Evolutionary conservation across 1,140 invertebrate species (phyloP), one percentile per base, ranked within the genome.

Genomic region (Druon quercuslanigerum): DNA sequence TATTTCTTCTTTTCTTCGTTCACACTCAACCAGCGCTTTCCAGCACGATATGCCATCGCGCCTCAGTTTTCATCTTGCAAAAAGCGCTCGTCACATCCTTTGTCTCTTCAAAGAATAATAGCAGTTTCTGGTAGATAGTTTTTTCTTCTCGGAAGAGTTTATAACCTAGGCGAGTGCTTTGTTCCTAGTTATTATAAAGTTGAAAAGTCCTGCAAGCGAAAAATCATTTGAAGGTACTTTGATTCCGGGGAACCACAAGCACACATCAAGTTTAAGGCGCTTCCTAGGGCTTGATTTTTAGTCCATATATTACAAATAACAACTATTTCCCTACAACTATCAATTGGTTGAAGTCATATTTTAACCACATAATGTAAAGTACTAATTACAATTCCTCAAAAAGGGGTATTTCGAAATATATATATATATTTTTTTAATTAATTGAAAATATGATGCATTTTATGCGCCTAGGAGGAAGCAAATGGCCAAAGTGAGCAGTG

Each of bases 81-180:
- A 50, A 50, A 50, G 70, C 19, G 40, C 7, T 71, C 19, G 50
- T 74, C 73, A 74, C 73, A 50, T 57, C 14, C 20, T 74, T 74
- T 56, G 73, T 74, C 13, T 74, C 25, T 13, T 40, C 20, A 16
- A 16, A n/a, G 25, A 66, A 66, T 40, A 40, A 33, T 9, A 40
- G 16, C 8, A 40, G 4, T 40, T 33, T 60, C 7, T 60, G 25
- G 17, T 57, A 12, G 17, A 20, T 12, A 13, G 4, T 11, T 33
- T 60, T 66, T 66, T 66, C 14, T 66, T 66, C 7, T 66, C 16
- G 20, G 20, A 6, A 33, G 11, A 14, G 11, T 66, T 66, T 33
- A 7, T 46, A 33, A n/a, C n/a, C 40, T 16, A 12, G 16, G 11
- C 16, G 14, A 66, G 60, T 66, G 60, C 25, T 66, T 66, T 66